Evolutionary conservation across 2,888 invertebrate genomes (phyloP), one percentile per base, ranked within the genome.

Genomic region (Watsonalla cultraria): DNA sequence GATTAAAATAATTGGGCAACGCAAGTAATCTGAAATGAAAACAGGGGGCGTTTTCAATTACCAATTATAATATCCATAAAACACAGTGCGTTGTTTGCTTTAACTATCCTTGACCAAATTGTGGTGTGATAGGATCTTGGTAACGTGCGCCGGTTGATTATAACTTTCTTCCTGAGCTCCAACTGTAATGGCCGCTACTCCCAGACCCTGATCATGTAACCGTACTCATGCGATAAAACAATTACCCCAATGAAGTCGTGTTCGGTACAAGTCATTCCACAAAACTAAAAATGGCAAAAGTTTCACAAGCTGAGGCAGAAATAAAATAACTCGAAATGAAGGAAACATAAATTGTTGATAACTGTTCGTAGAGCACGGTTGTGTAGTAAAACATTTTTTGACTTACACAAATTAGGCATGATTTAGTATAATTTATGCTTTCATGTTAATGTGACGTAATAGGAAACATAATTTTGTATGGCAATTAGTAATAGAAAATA

Each of bases 171-270:
- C 76, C 77, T 72, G 65, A 58, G 70, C 70, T 82, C 79, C 80
- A 79, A 78, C 82, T 83, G 78, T 70, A 59, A 64, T 68, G 60
- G 55, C 60, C 54, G 62, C 60, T 59, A 62, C 65, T 59, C 55
- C 58, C 60, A 47, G 55, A 57, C 62, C 73, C 78, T 81, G 77
- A 74, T 80, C 79, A 61, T 72, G 77, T 74, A 70, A 73, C 78
- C 68, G 74, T 74, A 74, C 83, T 84, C 90, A 90, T 90, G 90
- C 90, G 86, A 90, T 90, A 89, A 90, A 90, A 90, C 88, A 90
- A 90, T 90, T 89, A 90, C 86, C 80, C 75, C 80, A 77, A 76
- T 79, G 76, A 81, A 86, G 75, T 80, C 72, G 74, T 74, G 79
- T 78, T 79, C 66, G 72, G 60, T 73, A 72, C 79, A 81, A 70